These are phyloP conservation scores for Sepioteuthis lessoniana DNA, from an alignment of 2,888 invertebrate species.

Conservation along the genomic window DNA sequence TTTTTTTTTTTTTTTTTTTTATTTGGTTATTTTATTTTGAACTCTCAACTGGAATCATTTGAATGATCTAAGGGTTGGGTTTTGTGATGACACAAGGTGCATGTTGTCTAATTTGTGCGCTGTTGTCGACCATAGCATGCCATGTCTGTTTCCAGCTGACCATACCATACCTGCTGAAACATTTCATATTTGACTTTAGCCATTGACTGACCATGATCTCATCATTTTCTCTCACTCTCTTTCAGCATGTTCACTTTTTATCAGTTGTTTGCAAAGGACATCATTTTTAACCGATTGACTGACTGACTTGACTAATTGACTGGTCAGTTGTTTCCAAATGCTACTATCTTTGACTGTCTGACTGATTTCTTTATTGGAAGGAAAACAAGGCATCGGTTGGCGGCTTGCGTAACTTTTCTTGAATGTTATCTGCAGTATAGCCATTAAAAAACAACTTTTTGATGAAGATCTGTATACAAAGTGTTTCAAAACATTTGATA, in stretches of 20 bases:
- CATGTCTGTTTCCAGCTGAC: background rate
- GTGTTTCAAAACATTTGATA: no score
- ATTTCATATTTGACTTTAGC: background rate
- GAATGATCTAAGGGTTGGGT: background rate
- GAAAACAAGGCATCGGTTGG: no score
- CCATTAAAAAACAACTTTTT: no score
- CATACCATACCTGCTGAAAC: background rate
- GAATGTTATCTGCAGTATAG: no score
- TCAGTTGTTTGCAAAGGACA: background rate
- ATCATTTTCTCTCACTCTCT: background rate
- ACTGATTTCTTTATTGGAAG: no score
- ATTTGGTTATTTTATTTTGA: no score
- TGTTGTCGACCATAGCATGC: background rate
- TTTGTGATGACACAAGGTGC: background rate
- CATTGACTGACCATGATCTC: background rate
- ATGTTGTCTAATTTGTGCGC: background rate
- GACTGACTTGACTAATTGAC: no score
- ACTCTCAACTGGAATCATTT: background rate
- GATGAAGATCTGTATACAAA: no score
- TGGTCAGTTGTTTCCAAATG: background rate
- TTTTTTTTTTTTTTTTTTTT: background rate
- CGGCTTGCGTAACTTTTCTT: no score
- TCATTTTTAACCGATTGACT: background rate
- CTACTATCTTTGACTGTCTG: background rate
- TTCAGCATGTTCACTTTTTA: background rate